Evolutionary conservation across 2,888 invertebrate genomes (phyloP).

Genomic region (Caenorhabditis doughertyi): DNA sequence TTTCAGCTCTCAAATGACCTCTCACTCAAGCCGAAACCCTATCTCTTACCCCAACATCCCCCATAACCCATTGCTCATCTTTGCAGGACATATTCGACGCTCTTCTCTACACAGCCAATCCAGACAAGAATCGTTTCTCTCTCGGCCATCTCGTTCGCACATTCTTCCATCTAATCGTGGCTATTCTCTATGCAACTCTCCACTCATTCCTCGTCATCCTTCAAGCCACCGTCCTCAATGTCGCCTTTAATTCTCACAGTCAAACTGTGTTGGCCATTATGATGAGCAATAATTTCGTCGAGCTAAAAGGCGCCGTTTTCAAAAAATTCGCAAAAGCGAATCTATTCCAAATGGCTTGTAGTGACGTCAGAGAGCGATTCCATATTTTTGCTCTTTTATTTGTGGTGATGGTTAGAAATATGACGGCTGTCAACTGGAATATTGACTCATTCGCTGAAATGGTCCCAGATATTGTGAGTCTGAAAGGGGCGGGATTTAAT

Average conservation of each 20-base stretch:
- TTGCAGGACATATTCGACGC: slow-evolving; percentile 99
- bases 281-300: slow-evolving; percentile 99
- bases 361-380: slow-evolving; percentile 95
- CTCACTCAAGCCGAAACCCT: too few relatives aligned
- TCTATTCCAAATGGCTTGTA: slow-evolving; percentile 93
- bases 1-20: too few relatives aligned
- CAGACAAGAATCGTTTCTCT: slow-evolving; percentile 85
- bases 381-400: slow-evolving; percentile 93
- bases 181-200: slow-evolving; percentile 87
- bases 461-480: slow-evolving; percentile 79
- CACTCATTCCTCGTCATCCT: slow-evolving; percentile 92
- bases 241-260: slow-evolving; percentile 99
- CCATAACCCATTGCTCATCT: too few relatives aligned
- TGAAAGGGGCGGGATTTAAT: too few relatives aligned
- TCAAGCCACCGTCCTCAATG: slow-evolving; percentile 97
- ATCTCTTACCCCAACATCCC: too few relatives aligned
- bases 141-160: slow-evolving; percentile 87
- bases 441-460: slow-evolving; percentile 84
- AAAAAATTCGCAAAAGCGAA: slow-evolving; percentile 99
- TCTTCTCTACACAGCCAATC: slow-evolving; percentile 96
- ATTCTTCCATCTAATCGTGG: slow-evolving; percentile 93
- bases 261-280: slow-evolving; percentile 97
- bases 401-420: slow-evolving; percentile 96
- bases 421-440: slow-evolving; percentile 98
- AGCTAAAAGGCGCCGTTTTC: slow-evolving; percentile 96